Evolutionary conservation across 2,888 invertebrate genomes (phyloP).

Genomic region (Drosophila paracracens): DNA sequence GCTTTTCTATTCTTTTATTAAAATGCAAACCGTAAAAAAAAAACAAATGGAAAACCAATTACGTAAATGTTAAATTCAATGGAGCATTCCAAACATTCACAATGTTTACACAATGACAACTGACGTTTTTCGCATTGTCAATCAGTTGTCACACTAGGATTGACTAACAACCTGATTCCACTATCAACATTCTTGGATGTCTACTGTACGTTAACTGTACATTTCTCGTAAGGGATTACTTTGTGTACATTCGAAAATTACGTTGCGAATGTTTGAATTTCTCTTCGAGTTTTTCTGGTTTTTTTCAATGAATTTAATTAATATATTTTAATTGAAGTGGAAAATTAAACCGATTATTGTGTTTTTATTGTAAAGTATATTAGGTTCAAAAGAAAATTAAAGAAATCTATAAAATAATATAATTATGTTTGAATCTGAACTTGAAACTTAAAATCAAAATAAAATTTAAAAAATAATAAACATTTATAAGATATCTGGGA

Average conservation of each 20-base stretch:
- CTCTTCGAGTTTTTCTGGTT: neutral
- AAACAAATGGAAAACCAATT: neutral
- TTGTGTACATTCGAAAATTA: neutral
- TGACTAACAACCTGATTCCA: neutral
- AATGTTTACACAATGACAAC: slow-evolving; percentile 2
- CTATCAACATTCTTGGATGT: neutral
- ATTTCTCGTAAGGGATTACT: neutral
- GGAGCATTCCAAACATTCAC: neutral
- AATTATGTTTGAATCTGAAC: neutral
- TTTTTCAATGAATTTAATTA: neutral
- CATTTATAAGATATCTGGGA: too few relatives aligned
- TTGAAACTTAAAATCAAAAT: too few relatives aligned
- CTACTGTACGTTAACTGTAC: neutral
- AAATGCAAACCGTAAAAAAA: neutral
- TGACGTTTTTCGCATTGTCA: slow-evolving; percentile 1
- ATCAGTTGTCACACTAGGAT: neutral
- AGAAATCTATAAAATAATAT: neutral
- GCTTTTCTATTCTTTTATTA: too few relatives aligned
- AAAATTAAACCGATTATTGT: neutral
- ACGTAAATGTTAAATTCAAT: neutral
- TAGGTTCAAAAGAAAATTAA: neutral
- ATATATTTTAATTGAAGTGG: neutral
- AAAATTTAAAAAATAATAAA: too few relatives aligned
- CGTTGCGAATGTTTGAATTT: neutral
- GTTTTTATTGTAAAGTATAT: neutral